Conservation (phyloP, 2,888 invertebrate species). For the Drosophila borealis region DNA sequence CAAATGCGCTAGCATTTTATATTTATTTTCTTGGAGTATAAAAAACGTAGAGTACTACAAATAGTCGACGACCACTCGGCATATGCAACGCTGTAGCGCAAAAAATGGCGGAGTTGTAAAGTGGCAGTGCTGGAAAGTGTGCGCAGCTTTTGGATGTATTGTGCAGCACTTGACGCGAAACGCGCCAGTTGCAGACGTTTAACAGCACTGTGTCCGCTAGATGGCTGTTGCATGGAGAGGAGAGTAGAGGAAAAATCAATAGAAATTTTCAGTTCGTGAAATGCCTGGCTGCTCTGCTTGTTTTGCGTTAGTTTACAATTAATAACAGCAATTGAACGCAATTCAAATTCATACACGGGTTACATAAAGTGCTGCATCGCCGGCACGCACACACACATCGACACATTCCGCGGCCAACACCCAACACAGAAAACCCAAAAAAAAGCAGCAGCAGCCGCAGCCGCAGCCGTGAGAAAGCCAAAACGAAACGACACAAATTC, state of each 20-base stretch:
- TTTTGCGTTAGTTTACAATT: constrained; percentile 70
- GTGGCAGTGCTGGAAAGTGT: constrained; percentile 29
- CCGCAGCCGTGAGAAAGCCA: constrained; percentile 62
- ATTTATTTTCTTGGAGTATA: constrained; percentile 17
- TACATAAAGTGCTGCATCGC: constrained; percentile 54
- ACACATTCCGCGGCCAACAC: constrained; percentile 76
- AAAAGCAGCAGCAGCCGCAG: constrained; percentile 13
- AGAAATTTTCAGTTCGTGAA: constrained; percentile 82
- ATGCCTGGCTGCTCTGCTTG: constrained; percentile 65
- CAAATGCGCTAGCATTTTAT: constrained; percentile 45
- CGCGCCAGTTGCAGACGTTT: constrained; percentile 12
- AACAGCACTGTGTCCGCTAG: constrained; percentile 52
- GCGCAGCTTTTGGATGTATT: neutral
- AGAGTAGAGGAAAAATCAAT: constrained; percentile 82
- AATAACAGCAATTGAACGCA: constrained; percentile 49
- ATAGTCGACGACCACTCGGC: constrained; percentile 53
- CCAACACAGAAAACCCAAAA: constrained; percentile 46
- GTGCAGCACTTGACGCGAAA: constrained; percentile 19
- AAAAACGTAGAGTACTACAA: constrained; percentile 39
- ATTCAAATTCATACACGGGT: constrained; percentile 44
- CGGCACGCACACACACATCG: constrained; percentile 8
- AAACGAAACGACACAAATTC: constrained; percentile 58
- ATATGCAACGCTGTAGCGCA: constrained; percentile 67
- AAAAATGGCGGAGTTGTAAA: constrained; percentile 70
- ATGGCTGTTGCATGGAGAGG: constrained; percentile 69